These are phyloP conservation scores for Pinctada fucata DNA, from an alignment of 2,888 invertebrate species.

Conservation along the genomic window DNA sequence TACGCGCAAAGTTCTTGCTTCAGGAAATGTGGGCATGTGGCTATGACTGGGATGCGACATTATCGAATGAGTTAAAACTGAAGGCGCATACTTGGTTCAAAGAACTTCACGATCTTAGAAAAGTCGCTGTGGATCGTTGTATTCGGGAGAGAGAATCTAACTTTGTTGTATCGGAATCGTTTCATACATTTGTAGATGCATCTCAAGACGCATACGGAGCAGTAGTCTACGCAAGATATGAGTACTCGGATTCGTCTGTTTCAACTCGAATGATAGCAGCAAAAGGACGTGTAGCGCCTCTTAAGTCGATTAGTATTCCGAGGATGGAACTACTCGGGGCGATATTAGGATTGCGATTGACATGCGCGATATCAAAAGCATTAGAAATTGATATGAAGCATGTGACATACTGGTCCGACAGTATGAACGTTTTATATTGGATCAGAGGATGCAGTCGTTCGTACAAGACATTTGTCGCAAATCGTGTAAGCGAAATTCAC, in stretches of 20 bases:
- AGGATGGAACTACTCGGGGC: conserved; percentile 44
- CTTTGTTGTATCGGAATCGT: neutral
- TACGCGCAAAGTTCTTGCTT: conserved; percentile 59
- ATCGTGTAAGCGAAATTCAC: conserved; percentile 51
- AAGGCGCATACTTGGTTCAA: conserved; percentile 40
- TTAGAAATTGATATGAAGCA: conserved; percentile 19
- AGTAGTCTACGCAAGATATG: conserved; percentile 34
- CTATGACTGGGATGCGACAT: conserved; percentile 61
- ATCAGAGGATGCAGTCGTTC: conserved; percentile 36
- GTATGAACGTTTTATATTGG: conserved; percentile 44
- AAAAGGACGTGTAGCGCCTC: conserved; percentile 42
- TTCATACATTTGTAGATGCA: conserved; percentile 47
- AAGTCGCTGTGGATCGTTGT: conserved; percentile 41
- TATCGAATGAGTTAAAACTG: conserved; percentile 18
- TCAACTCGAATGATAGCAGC: conserved; percentile 23
- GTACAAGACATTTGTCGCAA: conserved; percentile 45
- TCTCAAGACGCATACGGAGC: conserved; percentile 35
- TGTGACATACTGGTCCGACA: conserved; percentile 32
- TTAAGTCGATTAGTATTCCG: conserved; percentile 34
- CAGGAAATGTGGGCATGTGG: conserved; percentile 60
- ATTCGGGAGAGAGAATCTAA: conserved; percentile 12
- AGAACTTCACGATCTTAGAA: conserved; percentile 35
- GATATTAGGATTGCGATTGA: conserved; percentile 25
- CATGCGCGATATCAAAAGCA: neutral
- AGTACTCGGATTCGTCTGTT: neutral